Conservation (phyloP, 1,140 invertebrate species). For the Pachyrhynchus sulphureomaculatus region DNA sequence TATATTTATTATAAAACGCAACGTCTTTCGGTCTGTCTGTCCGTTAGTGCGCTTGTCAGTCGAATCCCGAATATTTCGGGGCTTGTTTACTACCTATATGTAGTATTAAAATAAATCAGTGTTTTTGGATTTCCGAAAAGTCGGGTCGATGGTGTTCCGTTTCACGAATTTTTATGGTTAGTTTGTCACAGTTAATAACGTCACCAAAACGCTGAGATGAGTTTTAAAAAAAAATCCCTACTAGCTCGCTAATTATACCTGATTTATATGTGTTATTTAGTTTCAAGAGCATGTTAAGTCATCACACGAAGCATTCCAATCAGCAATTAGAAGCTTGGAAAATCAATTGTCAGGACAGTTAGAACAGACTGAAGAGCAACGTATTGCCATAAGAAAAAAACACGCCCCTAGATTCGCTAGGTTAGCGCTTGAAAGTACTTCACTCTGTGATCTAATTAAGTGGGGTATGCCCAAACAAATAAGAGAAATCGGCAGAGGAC, state of each 20-base stretch:
- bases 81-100: too few species aligned
- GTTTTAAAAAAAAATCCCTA: not conserved
- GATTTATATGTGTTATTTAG: conserved; percentile 36
- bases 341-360: conserved; percentile 70
- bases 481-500: conserved; percentile 83
- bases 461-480: conserved; percentile 78
- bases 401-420: conserved; percentile 81
- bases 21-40: too few species aligned
- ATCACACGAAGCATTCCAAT: conserved; percentile 70
- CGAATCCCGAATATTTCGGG: too few species aligned
- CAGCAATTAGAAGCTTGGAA: conserved; percentile 68
- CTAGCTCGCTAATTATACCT: too few species aligned
- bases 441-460: conserved; percentile 75
- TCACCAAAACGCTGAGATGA: too few species aligned
- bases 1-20: too few species aligned
- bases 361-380: conserved; percentile 80
- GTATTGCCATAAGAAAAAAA: conserved; percentile 72
- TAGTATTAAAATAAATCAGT: too few species aligned
- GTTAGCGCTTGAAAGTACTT: conserved; percentile 82
- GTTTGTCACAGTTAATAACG: too few species aligned
- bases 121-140: too few species aligned
- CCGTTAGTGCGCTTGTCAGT: too few species aligned
- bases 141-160: too few species aligned
- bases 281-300: conserved; percentile 65
- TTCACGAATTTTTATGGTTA: too few species aligned